phyloP scores from a whole-genome alignment of 2,113 vertebrate species.

The Myrmecobius fasciatus region DNA sequence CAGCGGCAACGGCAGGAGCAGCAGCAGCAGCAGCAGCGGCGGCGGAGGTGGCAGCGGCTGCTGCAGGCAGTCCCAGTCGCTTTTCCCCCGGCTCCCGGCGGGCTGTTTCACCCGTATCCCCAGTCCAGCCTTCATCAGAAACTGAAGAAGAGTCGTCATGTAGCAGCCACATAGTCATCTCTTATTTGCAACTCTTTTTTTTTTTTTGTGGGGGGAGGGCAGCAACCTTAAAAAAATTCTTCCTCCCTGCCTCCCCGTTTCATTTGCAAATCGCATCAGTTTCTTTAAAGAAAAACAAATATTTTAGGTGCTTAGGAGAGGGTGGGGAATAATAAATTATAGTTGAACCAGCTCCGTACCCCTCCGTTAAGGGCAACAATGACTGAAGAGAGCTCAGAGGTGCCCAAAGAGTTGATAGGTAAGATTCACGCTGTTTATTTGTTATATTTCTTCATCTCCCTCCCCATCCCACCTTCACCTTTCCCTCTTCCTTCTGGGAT shows the following conservation, averaged over 20 bases:
- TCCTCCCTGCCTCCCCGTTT: slow-evolving; percentile 18
- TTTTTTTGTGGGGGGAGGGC: slow-evolving; percentile 31
- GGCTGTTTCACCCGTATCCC: not conserved
- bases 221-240: slow-evolving; percentile 21
- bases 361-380: slow-evolving; percentile 83
- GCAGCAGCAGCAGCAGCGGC: too few species aligned
- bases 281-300: not conserved
- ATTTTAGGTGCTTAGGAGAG: not conserved
- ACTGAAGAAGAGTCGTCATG: slow-evolving; percentile 56
- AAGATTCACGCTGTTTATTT: slow-evolving; percentile 74
- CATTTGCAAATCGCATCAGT: slow-evolving; percentile 12
- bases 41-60: not conserved
- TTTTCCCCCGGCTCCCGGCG: not conserved
- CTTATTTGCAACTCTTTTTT: slow-evolving; percentile 55
- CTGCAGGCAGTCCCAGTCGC: not conserved
- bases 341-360: slow-evolving; percentile 31
- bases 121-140: slow-evolving; percentile 33
- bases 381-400: slow-evolving; percentile 91
- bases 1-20: too few species aligned
- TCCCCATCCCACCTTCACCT: not conserved
- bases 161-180: slow-evolving; percentile 45
- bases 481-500: not conserved
- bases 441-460: not conserved
- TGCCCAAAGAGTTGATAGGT: slow-evolving; percentile 93
- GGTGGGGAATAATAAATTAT: slow-evolving; percentile 45